Evolutionary conservation across 2,113 vertebrate genomes (phyloP), one percentile per base, ranked within the genome.

Genomic region (Ictalurus furcatus): DNA sequence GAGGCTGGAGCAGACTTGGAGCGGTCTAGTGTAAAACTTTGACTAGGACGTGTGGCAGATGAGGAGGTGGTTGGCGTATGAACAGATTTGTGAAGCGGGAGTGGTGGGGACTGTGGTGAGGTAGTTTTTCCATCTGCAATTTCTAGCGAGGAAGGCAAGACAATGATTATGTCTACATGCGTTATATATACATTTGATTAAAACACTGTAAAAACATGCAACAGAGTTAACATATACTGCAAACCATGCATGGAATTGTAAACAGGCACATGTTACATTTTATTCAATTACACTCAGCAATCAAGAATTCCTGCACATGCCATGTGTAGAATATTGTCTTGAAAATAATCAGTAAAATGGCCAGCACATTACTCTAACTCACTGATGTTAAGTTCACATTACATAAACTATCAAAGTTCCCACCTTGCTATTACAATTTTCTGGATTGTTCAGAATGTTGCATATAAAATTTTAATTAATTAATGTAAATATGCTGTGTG

Each of bases 71-170:
- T 92, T 93, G 95, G 95, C 91, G 93, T 95, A 93, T 95, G 91
- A 93, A 94, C 94, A 91, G 96, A 95, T 95, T 93, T 95, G 92
- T 96, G 95, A 94, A 95, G 93, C 94, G 96, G 95, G 95, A 96
- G 96, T 89, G 96, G 96, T 94, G 96, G 95, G 95, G 93, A 95
- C 96, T 95, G 96, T 94, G 95, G 96, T 98, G 98, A 99, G 98
- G 98, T 99, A 99, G 98, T 97, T 98, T 96, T 97, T 97, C 97
- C 97, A 96, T 98, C 96, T 97, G 97, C 95, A 95, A 93, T 95
- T 92, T 96, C 95, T 96, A 92, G 83, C 80, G 86, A 80, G 84
- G 76, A 89, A 91, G 84, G 21, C 28, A 37, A 71, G 71, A 87
- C n/a, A 85, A 92, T 92, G 90, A 90, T 84, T 71, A 9, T 25